These are phyloP conservation scores for Drosophila tripunctata DNA, from an alignment of 2,888 invertebrate species.

Conservation along the genomic window DNA sequence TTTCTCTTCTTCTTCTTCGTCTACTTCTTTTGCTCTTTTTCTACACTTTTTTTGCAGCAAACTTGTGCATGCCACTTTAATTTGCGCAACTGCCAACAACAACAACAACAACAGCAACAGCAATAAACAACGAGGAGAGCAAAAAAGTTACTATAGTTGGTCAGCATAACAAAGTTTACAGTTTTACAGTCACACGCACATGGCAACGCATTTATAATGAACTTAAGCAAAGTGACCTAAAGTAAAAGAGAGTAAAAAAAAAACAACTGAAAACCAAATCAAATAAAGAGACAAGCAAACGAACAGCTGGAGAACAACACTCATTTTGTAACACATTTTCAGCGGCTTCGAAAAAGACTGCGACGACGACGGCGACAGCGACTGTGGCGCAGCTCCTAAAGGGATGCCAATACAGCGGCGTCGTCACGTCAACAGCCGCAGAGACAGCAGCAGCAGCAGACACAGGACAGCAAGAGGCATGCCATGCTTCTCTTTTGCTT, in stretches of 20 bases:
- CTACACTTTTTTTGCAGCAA: conserved; percentile 28
- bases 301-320: conserved; percentile 36
- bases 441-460: conserved; percentile 5
- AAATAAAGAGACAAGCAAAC: conserved; percentile 8
- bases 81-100: conserved; percentile 45
- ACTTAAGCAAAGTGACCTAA: conserved; percentile 39
- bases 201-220: conserved; percentile 52
- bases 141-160: conserved; percentile 27
- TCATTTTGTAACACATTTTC: conserved; percentile 44
- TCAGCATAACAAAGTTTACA: conserved; percentile 36
- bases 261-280: not conserved
- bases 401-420: conserved; percentile 2
- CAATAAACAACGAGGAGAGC: conserved; percentile 16
- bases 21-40: conserved; percentile 7
- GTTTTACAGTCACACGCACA: conserved; percentile 31
- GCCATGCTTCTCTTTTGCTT: conserved; percentile 22
- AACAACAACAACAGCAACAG: conserved; percentile 4
- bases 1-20: conserved; percentile 19
- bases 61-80: conserved; percentile 67
- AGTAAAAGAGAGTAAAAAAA: not conserved
- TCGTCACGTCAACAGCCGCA: conserved; percentile 32
- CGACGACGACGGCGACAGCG: too few species aligned
- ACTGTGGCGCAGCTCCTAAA: not conserved
- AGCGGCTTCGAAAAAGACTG: too few species aligned
- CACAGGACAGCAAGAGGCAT: conserved; percentile 22